These are phyloP conservation scores for Deroptyus accipitrinus DNA, from an alignment of 2,113 vertebrate species.

Conservation along the genomic window DNA sequence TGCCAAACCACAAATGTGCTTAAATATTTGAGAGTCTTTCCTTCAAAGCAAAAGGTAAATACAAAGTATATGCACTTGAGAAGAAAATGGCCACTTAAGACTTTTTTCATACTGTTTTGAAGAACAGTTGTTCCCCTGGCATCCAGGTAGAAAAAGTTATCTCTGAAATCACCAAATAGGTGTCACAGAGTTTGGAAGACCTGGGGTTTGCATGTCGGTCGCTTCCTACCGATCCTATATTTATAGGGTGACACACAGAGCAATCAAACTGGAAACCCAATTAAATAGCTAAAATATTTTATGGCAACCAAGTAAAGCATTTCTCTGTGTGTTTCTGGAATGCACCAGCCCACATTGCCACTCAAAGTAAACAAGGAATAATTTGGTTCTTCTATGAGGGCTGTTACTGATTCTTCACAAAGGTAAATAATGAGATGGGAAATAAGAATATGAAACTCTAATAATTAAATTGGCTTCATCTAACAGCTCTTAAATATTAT, in stretches of 20 bases:
- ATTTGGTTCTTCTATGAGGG: not conserved
- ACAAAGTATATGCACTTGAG: not conserved
- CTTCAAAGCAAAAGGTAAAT: conserved; percentile 52
- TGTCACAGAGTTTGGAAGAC: not conserved
- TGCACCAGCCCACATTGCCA: not conserved
- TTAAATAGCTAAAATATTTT: conserved; percentile 9
- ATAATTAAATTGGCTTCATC: conserved; percentile 34
- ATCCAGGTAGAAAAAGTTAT: not conserved
- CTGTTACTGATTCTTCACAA: not conserved
- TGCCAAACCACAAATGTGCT: conserved; percentile 58
- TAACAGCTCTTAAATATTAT: conserved; percentile 7
- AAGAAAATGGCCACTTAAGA: not conserved
- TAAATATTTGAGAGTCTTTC: conserved; percentile 53
- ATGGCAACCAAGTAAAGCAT: not conserved
- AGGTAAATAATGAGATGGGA: conserved; percentile 19
- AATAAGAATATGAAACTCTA: conserved; percentile 11
- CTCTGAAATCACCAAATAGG: not conserved
- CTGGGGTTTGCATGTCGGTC: not conserved
- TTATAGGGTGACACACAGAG: not conserved
- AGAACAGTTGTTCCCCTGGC: not conserved
- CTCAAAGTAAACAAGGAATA: not conserved
- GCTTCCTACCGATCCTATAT: not conserved
- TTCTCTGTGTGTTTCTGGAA: conserved; percentile 3
- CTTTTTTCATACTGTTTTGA: not conserved
- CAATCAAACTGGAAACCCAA: not conserved